Evolutionary conservation across 2,888 invertebrate species (phyloP).

Genomic region (Amphipyra tragopoginis): DNA sequence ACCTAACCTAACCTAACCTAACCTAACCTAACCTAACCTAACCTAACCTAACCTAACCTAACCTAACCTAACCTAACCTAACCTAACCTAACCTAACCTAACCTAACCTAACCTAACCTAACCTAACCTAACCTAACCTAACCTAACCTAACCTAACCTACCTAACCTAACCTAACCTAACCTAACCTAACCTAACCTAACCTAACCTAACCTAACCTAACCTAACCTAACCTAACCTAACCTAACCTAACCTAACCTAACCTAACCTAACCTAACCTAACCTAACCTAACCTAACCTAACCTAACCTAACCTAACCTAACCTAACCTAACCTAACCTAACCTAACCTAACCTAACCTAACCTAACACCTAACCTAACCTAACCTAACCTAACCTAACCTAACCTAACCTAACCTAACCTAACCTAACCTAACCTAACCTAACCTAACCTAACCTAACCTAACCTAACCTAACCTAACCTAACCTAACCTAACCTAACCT

Average conservation of each 20-base stretch:
- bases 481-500: too few relatives aligned
- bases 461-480: too few relatives aligned
- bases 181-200: conserved; percentile 33
- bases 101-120: conserved; percentile 43
- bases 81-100: conserved; percentile 42
- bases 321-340: too few relatives aligned
- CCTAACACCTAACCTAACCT: too few relatives aligned
- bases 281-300: too few relatives aligned
- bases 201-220: conserved; percentile 35
- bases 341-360: too few relatives aligned
- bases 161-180: conserved; percentile 29
- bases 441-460: too few relatives aligned
- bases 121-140: conserved; percentile 43
- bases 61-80: conserved; percentile 7
- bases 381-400: too few relatives aligned
- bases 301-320: too few relatives aligned
- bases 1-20: conserved; percentile 47
- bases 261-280: too few relatives aligned
- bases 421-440: too few relatives aligned
- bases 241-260: conserved; percentile 50
- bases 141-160: conserved; percentile 37
- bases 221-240: conserved; percentile 42
- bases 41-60: conserved; percentile 37
- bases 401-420: too few relatives aligned
- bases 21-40: conserved; percentile 21